phyloP scores from a whole-genome alignment of 1,140 invertebrate species.

The Diabrotica virgifera region DNA sequence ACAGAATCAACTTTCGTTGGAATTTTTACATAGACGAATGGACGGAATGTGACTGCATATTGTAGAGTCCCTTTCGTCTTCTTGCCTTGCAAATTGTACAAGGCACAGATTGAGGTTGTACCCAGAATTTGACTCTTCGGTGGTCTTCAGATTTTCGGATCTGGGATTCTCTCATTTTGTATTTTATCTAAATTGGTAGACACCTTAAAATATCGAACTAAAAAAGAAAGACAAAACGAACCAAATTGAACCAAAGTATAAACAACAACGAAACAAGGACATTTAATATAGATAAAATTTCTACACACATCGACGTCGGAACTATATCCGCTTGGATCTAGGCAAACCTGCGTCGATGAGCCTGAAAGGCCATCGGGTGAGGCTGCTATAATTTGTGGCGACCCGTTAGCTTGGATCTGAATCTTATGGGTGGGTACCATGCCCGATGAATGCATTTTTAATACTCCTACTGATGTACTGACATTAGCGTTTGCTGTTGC shows the following conservation, averaged over 20 bases:
- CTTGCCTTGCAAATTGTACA: no score
- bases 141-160: no score
- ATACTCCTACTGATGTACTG: slow-evolving; percentile 59
- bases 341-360: slow-evolving; percentile 70
- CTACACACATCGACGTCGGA: slow-evolving; percentile 65
- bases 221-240: not conserved
- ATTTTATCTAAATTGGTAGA: not conserved
- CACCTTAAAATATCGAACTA: not conserved
- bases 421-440: slow-evolving; percentile 50
- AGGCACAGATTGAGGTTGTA: no score
- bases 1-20: no score
- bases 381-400: slow-evolving; percentile 55
- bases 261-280: slow-evolving; percentile 43
- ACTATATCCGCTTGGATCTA: slow-evolving; percentile 60
- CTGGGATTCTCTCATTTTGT: no score
- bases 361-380: slow-evolving; percentile 58
- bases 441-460: slow-evolving; percentile 60
- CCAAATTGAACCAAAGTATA: slow-evolving; percentile 15
- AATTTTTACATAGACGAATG: no score
- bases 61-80: no score
- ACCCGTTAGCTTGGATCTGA: slow-evolving; percentile 53
- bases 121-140: no score
- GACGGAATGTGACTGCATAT: no score
- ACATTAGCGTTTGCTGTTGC: slow-evolving; percentile 51
- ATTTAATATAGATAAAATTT: slow-evolving; percentile 22